Conservation (phyloP, 2,113 vertebrate genomes). For the Xyrauchen texanus region DNA sequence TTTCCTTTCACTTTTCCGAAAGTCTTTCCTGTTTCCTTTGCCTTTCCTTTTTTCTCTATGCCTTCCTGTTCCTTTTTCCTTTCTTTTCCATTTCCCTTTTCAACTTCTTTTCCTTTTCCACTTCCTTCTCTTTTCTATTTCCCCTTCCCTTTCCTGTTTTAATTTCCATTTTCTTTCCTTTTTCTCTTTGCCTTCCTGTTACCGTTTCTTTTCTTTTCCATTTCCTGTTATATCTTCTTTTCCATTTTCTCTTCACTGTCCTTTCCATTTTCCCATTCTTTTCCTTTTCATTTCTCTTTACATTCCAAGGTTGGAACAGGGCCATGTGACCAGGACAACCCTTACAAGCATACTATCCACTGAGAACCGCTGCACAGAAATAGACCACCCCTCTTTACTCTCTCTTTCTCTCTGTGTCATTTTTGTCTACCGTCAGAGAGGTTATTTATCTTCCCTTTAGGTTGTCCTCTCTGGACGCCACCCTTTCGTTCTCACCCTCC, state of each 20-base stretch:
- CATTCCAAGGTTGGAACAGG: conserved; percentile 18
- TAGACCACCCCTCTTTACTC: conserved; percentile 13
- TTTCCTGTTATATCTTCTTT: too few relatives aligned
- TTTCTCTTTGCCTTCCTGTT: too few relatives aligned
- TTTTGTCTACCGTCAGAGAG: background rate
- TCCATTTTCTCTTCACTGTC: too few relatives aligned
- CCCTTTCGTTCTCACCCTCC: background rate
- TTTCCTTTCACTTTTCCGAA: too few relatives aligned
- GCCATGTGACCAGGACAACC: conserved; percentile 30
- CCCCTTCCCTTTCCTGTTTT: conserved; percentile 5
- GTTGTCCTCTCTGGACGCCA: background rate
- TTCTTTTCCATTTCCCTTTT: background rate
- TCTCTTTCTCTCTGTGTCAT: conserved; percentile 25
- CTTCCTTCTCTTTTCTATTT: background rate
- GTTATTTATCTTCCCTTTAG: conserved; percentile 14
- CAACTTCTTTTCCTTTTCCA: conserved; percentile 1
- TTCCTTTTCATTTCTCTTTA: background rate
- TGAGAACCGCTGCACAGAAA: conserved; percentile 23
- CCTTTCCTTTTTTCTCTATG: background rate
- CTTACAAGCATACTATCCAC: background rate
- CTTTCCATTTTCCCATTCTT: too few relatives aligned
- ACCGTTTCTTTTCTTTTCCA: too few relatives aligned
- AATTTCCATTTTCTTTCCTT: conserved; percentile 15
- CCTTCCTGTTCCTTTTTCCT: conserved; percentile 2
- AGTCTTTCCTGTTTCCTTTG: too few relatives aligned